Base-by-base conservation (phyloP, 1,140 invertebrate genomes). In the Tetramorium parvispinum region DNA sequence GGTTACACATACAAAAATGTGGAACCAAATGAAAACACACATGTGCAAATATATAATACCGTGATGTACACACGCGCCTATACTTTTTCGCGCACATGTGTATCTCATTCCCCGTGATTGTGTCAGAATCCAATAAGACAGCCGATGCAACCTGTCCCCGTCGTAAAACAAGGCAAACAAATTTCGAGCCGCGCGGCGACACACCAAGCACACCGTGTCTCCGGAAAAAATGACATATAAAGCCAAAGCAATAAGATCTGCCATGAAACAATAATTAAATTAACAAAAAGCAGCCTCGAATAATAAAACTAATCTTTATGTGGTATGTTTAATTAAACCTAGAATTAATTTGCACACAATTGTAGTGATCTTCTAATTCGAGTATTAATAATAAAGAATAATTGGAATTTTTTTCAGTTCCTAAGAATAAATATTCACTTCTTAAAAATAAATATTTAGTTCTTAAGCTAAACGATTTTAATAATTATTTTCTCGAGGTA, bases 91-190 rank as follows among this genome's bases (percentile, higher is more conserved):
- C 24, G 32, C 81, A 66, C 87, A 66, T 53, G 57, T 81, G 77
- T 70, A 86, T 73, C 81, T 87, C 65, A 49, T 40, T 61, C 49
- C 24, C 61, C 49, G 46, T 87, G 91, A 87, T 91, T 92, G 92
- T 92, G 88, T 91, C 90, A 87, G 91, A 93, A 94, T 94, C 93
- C 94, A 95, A 95, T 95, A 94, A 94, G 91, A 93, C 91, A 51
- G 81, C 89, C 89, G 92, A 93, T 93, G 93, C 92, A 93, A 92
- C 89, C 93, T 94, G 94, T 92, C 89, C 87, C 89, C 85, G 91
- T 93, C 94, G 93, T 95, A 95, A 95, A 95, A 94, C 93, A 92
- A 85, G 87, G 92, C 94, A 95, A 95, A 95, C 94, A 95, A 95
- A 94, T 95, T 94, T 94, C 92, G 90, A 78, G 76, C n/a, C 82